A percentile compares a stretch with the other conserved stretches of the same genome.
Conservation (phyloP, 2,888 invertebrate genomes). For the Dryadula phaetusa region DNA sequence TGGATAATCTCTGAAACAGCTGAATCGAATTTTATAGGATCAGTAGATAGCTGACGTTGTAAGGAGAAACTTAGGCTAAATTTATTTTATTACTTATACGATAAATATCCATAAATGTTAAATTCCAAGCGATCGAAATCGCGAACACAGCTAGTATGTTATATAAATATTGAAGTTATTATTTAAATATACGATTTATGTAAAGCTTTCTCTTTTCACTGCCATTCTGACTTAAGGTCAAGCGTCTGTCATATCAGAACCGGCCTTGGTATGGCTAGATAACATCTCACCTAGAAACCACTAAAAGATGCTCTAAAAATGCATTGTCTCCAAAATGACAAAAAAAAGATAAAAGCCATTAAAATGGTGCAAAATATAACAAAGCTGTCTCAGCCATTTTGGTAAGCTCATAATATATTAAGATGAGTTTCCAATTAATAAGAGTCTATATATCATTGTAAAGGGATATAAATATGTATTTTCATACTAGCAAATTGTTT, state of each 20-base stretch:
- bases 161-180: background rate
- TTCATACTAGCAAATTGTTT: too few species aligned
- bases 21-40: too few species aligned
- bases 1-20: too few species aligned
- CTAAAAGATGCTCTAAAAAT: conserved; percentile 19
- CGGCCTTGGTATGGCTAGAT: conserved; percentile 24
- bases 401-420: background rate
- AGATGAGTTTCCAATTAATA: too few species aligned
- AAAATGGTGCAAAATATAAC: conserved; percentile 8
- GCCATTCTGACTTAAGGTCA: conserved; percentile 19
- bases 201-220: conserved; percentile 3
- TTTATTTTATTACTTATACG: too few species aligned
- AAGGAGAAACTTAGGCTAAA: too few species aligned
- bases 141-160: too few species aligned
- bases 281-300: conserved; percentile 25
- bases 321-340: conserved; percentile 17
- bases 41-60: too few species aligned
- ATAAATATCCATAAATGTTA: too few species aligned
- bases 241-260: conserved; percentile 15
- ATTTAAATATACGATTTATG: conserved; percentile 3
- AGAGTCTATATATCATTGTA: too few species aligned
- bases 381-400: conserved; percentile 1
- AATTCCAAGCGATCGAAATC: too few species aligned
- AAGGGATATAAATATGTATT: too few species aligned
- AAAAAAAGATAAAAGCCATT: conserved; percentile 9